A percentile compares a stretch with the other conserved stretches of the same genome.
These are phyloP conservation scores for Zaprionus lineosus DNA, from an alignment of 2,888 invertebrate genomes.

Conservation along the genomic window DNA sequence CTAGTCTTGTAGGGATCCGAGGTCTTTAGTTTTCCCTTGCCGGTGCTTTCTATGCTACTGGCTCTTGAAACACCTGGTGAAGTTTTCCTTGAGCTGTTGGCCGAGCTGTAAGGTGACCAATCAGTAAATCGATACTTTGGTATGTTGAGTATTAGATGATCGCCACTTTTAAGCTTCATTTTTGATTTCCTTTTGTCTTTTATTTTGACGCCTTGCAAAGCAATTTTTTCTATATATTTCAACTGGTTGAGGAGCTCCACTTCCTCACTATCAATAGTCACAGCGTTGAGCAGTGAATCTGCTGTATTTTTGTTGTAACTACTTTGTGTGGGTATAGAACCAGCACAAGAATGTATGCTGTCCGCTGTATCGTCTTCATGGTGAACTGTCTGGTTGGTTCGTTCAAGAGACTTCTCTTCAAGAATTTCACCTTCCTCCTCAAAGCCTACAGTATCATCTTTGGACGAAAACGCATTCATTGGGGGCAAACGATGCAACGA, in stretches of 20 bases:
- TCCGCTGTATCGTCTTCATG: slow-evolving; percentile 84
- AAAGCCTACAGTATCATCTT: slow-evolving; percentile 92
- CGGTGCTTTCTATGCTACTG: slow-evolving; percentile 82
- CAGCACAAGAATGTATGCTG: slow-evolving; percentile 82
- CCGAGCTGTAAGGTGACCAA: slow-evolving; percentile 82
- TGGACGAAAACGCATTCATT: slow-evolving; percentile 93
- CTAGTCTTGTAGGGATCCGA: slow-evolving; percentile 76
- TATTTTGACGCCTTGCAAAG: slow-evolving; percentile 82
- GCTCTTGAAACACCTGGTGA: slow-evolving; percentile 83
- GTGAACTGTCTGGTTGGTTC: slow-evolving; percentile 81
- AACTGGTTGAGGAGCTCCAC: slow-evolving; percentile 84
- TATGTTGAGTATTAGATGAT: slow-evolving; percentile 82
- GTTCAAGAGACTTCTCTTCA: slow-evolving; percentile 85
- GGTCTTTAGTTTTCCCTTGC: slow-evolving; percentile 78
- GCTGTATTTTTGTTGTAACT: slow-evolving; percentile 69
- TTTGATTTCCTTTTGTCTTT: slow-evolving; percentile 82
- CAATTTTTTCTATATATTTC: slow-evolving; percentile 82
- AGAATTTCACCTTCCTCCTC: slow-evolving; percentile 87
- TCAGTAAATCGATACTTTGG: slow-evolving; percentile 82
- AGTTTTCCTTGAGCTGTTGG: slow-evolving; percentile 82
- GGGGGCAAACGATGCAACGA: slow-evolving; percentile 90
- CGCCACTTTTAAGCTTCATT: slow-evolving; percentile 82
- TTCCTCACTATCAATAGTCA: slow-evolving; percentile 85
- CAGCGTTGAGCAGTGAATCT: slow-evolving; percentile 82
- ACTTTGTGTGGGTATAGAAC: slow-evolving; percentile 82